Percentiles rank a stretch among this genome's conserved stretches.
phyloP scores from a whole-genome alignment of 2,888 invertebrate species.

The Scaptomyza caliginosa region DNA sequence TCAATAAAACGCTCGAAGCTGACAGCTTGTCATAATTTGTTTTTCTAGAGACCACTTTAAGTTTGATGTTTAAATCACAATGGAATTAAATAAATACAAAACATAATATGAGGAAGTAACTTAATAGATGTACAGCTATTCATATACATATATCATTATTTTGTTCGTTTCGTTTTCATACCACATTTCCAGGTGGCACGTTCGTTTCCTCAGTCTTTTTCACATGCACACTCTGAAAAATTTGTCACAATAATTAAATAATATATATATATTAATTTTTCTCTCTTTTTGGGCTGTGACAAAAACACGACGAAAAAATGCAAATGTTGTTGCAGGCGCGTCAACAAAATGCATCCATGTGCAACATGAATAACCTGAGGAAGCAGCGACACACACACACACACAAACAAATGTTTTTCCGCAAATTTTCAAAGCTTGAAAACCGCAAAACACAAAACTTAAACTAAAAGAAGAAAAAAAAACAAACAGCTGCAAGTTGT shows the following conservation, averaged over 20 bases:
- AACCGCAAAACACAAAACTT: conserved; percentile 48
- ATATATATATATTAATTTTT: conserved; percentile 44
- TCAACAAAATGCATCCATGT: conserved; percentile 67
- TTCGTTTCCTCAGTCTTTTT: conserved; percentile 76
- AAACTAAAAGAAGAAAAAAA: too few species aligned
- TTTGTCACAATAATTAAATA: conserved; percentile 70
- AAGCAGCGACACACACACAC: conserved; percentile 30
- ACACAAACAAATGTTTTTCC: conserved; percentile 59
- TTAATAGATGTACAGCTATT: conserved; percentile 56
- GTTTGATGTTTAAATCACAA: conserved; percentile 44
- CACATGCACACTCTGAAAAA: conserved; percentile 10
- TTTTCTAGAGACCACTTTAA: conserved; percentile 18
- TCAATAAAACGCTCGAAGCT: conserved; percentile 25
- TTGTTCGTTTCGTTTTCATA: conserved; percentile 1
- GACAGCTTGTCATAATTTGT: conserved; percentile 39
- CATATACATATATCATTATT: conserved; percentile 26
- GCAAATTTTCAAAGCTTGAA: conserved; percentile 62
- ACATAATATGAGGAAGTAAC: conserved; percentile 52
- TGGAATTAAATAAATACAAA: conserved; percentile 45
- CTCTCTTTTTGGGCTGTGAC: conserved; percentile 19
- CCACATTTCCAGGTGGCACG: conserved; percentile 21
- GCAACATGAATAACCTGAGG: conserved; percentile 52
- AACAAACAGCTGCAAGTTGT: conserved; percentile 53
- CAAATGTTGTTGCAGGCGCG: conserved; percentile 61
- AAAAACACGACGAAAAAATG: conserved; percentile 47